phyloP scores from a whole-genome alignment of 2,888 invertebrate genomes.

The Ferrisia virgata region DNA sequence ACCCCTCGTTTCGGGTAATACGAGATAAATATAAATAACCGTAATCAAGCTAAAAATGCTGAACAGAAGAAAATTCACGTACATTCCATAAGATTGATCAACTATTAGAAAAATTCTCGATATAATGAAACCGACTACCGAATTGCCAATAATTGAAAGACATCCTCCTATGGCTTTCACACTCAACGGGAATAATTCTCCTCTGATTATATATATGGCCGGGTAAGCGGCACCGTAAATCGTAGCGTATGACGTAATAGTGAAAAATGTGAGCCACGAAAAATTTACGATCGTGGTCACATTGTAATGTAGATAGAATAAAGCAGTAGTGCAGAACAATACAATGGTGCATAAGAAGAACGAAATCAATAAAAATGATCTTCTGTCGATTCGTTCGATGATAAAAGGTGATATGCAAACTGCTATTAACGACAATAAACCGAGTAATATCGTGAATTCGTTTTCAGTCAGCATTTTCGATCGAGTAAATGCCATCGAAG shows the following conservation, averaged over 20 bases:
- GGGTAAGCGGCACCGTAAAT: not conserved
- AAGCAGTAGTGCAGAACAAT: not conserved
- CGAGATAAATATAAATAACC: not conserved
- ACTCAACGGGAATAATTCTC: slow-evolving; percentile 25
- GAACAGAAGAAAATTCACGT: slow-evolving; percentile 19
- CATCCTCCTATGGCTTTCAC: slow-evolving; percentile 1
- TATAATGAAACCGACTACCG: not conserved
- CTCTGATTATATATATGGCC: not conserved
- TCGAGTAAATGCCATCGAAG: not conserved
- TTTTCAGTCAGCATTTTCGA: not conserved
- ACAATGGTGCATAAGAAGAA: not conserved
- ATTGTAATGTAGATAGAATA: not conserved
- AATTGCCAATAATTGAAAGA: not conserved
- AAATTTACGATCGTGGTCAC: not conserved
- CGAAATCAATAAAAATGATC: not conserved
- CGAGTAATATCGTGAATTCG: slow-evolving; percentile 7
- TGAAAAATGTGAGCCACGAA: slow-evolving; percentile 23
- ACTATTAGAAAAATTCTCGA: not conserved
- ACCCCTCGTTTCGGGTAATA: slow-evolving; percentile 24
- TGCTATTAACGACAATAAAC: not conserved
- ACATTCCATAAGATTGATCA: not conserved
- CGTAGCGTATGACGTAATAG: not conserved
- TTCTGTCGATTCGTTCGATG: not conserved
- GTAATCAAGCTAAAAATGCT: not conserved
- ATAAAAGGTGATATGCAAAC: not conserved